Evolutionary conservation across 2,113 vertebrate genomes (phyloP).

Genomic region (Piliocolobus tephrosceles): DNA sequence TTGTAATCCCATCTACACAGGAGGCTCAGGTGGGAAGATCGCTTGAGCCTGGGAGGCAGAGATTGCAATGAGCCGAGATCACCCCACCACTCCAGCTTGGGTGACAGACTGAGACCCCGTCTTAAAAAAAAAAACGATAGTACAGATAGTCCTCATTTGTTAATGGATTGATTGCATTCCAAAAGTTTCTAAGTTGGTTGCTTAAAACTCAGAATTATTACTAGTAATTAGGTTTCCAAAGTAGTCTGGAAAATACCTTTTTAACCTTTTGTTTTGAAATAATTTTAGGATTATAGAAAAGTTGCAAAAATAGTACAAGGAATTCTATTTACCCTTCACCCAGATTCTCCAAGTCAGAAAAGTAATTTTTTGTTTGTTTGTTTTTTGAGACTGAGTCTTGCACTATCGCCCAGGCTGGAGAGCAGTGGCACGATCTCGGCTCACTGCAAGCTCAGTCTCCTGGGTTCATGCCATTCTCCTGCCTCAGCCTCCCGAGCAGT

Average conservation of each 20-base stretch:
- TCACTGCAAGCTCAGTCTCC: no score
- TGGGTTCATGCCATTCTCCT: no score
- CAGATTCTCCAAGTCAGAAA: not conserved
- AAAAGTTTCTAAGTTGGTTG: not conserved
- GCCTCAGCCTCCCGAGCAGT: no score
- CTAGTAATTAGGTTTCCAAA: constrained; percentile 8
- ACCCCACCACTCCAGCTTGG: no score
- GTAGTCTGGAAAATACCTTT: not conserved
- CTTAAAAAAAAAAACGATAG: not conserved
- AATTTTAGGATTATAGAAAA: not conserved
- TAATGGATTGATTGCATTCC: not conserved
- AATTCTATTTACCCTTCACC: not conserved
- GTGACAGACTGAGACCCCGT: no score
- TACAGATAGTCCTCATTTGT: not conserved
- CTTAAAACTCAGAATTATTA: constrained; percentile 21
- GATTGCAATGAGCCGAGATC: no score
- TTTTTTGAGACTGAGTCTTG: no score
- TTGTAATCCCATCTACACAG: no score
- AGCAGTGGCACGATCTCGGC: no score
- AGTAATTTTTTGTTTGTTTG: not conserved
- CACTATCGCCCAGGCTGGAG: no score
- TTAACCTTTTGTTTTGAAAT: not conserved
- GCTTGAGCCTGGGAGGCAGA: no score
- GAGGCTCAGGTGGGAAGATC: no score
- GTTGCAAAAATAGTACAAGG: not conserved